phyloP scores from a whole-genome alignment of 2,888 invertebrate species.

The Meandrusa payeni region DNA sequence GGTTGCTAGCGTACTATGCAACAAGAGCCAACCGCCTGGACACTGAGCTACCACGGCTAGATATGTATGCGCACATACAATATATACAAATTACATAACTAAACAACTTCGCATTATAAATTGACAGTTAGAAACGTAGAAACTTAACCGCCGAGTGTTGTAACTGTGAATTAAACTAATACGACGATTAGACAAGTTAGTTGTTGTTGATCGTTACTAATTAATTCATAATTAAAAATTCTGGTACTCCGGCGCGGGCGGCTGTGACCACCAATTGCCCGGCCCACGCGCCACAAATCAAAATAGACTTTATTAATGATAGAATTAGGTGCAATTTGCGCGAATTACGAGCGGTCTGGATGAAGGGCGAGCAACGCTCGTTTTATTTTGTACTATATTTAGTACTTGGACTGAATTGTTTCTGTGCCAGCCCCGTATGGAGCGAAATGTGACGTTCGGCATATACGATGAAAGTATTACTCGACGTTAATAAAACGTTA shows the following conservation, averaged over 20 bases:
- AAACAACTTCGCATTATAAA: no score
- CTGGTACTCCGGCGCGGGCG: slow-evolving; percentile 73
- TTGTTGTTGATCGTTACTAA: slow-evolving; percentile 74
- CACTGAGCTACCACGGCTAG: no score
- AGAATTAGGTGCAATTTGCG: slow-evolving; percentile 51
- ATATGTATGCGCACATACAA: no score
- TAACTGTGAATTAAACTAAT: slow-evolving; percentile 20
- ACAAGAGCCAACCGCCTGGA: no score
- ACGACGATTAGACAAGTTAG: slow-evolving; percentile 61
- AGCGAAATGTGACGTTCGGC: slow-evolving; percentile 60
- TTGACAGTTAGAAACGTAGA: slow-evolving; percentile 7
- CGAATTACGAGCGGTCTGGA: slow-evolving; percentile 49
- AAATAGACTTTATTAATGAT: slow-evolving; percentile 52
- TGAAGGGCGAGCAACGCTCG: slow-evolving; percentile 79
- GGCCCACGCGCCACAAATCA: slow-evolving; percentile 28
- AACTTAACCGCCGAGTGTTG: slow-evolving; percentile 11
- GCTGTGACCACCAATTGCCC: slow-evolving; percentile 61
- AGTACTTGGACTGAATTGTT: slow-evolving; percentile 75
- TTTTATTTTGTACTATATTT: slow-evolving; percentile 80
- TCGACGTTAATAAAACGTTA: slow-evolving; percentile 25
- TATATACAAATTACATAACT: no score
- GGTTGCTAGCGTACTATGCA: no score
- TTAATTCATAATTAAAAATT: slow-evolving; percentile 81
- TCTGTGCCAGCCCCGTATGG: slow-evolving; percentile 69
- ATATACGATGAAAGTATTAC: slow-evolving; percentile 43